Base-by-base conservation (phyloP, 2,113 vertebrate species). In the Oophaga pumilio region DNA sequence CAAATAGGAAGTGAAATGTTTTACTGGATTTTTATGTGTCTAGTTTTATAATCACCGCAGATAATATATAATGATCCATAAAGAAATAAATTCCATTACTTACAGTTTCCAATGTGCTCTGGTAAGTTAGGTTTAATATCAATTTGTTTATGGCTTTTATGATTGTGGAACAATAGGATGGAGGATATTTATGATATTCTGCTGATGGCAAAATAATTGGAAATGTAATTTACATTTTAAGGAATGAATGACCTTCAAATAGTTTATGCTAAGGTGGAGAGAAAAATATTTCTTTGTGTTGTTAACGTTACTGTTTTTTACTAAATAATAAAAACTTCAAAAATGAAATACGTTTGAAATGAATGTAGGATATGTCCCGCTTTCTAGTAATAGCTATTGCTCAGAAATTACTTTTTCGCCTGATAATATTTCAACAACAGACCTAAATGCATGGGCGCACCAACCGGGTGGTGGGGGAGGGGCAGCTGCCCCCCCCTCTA, bases 21-120 rank as follows among this genome's bases (percentile, higher is more conserved):
- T 73, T 73, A 12, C 66, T 12, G 14, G 26, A 56, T 92, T 84
- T 90, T 89, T 90, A 87, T 68, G 62, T 52, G 64, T 83, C 64
- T 68, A 66, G 81, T 68, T 83, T 83, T 90, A 26, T 88, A 93
- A 91, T 89, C 89, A 89, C 53, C 89, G 86, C 84, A 71, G 24
- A 76, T 89, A 81, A 78, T 56, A 89, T 73, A 81, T 90, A 91
- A 83, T 53, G 89, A 90, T 24, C 89, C 84, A 60, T 91, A 89
- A 91, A 91, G 90, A 91, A 90, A 89, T 89, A 77, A 87, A 89
- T 91, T 77, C 80, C 87, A 50, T 80, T 90, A 91, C 90, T 91
- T 91, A 89, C 80, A 53, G 69, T 83, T 83, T 83, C 62, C 81
- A 69, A 83, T 83, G 66, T 69, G 81, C 81, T 69, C 81, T 83